Percentiles rank a stretch among this genome's conserved stretches.
Conservation (phyloP, 2,797 vertebrate genomes). For the Etheostoma nigrum region DNA sequence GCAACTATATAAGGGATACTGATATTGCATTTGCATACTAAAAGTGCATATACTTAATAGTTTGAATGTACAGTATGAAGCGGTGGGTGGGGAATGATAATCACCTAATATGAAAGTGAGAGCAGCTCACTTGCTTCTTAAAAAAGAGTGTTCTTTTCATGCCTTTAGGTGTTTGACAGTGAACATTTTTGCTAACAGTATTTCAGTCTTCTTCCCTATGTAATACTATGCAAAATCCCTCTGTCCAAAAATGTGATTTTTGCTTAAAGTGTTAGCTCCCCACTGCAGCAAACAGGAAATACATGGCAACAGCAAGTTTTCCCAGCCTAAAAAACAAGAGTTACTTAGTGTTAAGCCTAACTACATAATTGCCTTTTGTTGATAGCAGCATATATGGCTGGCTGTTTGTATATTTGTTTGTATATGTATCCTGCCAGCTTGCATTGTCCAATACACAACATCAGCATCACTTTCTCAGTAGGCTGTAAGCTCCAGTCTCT, state of each 20-base stretch:
- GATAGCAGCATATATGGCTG: slow-evolving; percentile 47
- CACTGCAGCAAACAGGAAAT: slow-evolving; percentile 38
- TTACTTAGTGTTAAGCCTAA: slow-evolving; percentile 53
- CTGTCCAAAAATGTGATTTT: slow-evolving; percentile 22
- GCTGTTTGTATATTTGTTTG: slow-evolving; percentile 49
- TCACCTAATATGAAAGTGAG: slow-evolving; percentile 30
- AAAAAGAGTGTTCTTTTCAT: slow-evolving; percentile 37
- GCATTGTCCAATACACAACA: slow-evolving; percentile 45
- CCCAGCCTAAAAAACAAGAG: slow-evolving; percentile 41
- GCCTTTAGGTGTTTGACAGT: slow-evolving; percentile 34
- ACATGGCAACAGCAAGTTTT: slow-evolving; percentile 36
- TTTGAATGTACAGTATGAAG: slow-evolving; percentile 53
- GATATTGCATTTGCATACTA: slow-evolving; percentile 72
- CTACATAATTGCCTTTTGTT: slow-evolving; percentile 61
- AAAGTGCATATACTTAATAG: slow-evolving; percentile 65
- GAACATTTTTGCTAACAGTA: slow-evolving; percentile 35
- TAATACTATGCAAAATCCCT: slow-evolving; percentile 33
- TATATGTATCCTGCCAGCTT: slow-evolving; percentile 40
- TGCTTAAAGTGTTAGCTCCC: slow-evolving; percentile 33
- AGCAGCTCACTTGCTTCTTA: slow-evolving; percentile 37
- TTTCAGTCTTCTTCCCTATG: slow-evolving; percentile 9
- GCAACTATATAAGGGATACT: slow-evolving; percentile 63
- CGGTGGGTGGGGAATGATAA: slow-evolving; percentile 31
- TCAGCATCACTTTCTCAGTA: slow-evolving; percentile 41
- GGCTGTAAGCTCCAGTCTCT: slow-evolving; percentile 38